Conservation (phyloP, 1,140 invertebrate genomes). For the Diabrotica undecimpunctata region DNA sequence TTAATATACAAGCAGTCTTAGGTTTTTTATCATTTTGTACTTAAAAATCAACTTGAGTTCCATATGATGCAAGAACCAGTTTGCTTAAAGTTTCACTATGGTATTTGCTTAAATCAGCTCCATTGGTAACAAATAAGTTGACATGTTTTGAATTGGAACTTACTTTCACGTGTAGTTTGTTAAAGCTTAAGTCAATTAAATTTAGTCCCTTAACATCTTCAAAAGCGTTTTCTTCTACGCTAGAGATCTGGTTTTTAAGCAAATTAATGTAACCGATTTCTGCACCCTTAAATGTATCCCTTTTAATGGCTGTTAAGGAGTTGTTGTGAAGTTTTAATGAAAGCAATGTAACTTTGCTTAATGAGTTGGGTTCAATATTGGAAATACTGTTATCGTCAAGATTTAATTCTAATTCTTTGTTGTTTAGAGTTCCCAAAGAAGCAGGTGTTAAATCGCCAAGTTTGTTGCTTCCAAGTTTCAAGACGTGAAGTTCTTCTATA, state of each 20-base stretch:
- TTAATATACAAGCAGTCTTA: too few species aligned
- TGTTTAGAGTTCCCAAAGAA: neutral
- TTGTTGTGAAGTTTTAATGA: neutral
- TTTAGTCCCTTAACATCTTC: neutral
- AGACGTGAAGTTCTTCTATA: neutral
- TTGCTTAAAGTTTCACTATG: neutral
- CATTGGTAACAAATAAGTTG: neutral
- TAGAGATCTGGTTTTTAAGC: neutral
- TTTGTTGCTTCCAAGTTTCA: slow-evolving; percentile 3
- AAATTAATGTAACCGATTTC: neutral
- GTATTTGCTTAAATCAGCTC: neutral
- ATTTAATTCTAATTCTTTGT: neutral
- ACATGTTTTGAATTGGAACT: neutral
- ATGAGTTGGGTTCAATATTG: neutral
- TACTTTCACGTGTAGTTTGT: neutral
- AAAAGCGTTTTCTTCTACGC: slow-evolving; percentile 1
- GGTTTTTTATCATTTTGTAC: too few species aligned
- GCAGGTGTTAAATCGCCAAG: neutral
- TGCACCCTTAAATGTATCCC: neutral
- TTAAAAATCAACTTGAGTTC: neutral
- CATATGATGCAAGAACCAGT: neutral
- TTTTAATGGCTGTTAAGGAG: slow-evolving; percentile 2
- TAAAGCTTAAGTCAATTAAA: slow-evolving; percentile 1
- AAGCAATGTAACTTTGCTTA: neutral
- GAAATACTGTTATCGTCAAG: neutral